These are phyloP conservation scores for Herpailurus yagouaroundi DNA, from an alignment of 2,113 vertebrate genomes.

Conservation along the genomic window DNA sequence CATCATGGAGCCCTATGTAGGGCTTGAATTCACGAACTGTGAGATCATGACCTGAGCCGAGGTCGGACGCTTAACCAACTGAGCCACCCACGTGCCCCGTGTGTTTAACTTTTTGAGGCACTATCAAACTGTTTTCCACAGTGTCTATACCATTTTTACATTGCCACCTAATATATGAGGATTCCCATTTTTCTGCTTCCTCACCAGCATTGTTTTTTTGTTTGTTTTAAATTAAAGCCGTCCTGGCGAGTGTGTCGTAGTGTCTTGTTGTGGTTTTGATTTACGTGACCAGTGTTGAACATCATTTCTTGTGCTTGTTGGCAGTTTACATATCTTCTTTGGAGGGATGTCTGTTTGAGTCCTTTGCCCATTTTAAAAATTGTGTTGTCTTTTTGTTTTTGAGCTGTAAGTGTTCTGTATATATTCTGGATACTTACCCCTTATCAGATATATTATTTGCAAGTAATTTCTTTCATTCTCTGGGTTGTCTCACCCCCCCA, in stretches of 20 bases:
- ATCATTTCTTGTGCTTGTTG: neutral
- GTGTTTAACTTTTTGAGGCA: constrained; percentile 36
- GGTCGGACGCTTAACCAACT: too few species aligned
- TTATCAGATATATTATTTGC: neutral
- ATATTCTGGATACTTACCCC: neutral
- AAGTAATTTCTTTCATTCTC: neutral
- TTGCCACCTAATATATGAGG: constrained; percentile 2
- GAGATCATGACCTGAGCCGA: too few species aligned
- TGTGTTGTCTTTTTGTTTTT: neutral
- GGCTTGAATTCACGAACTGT: too few species aligned
- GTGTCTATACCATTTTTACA: neutral
- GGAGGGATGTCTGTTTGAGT: neutral
- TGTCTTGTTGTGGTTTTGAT: neutral
- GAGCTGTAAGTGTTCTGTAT: neutral
- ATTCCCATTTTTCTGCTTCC: neutral
- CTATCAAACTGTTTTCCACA: neutral
- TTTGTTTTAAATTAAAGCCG: neutral
- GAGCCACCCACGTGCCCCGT: too few species aligned
- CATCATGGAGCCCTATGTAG: too few species aligned
- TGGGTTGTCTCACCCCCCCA: neutral
- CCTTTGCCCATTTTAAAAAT: neutral
- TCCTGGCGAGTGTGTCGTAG: neutral
- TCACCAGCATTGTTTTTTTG: neutral
- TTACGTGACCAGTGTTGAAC: neutral
- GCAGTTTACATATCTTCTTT: neutral